These are phyloP conservation scores for Puntigrus tetrazona DNA, from an alignment of 2,113 vertebrate species.

Conservation along the genomic window DNA sequence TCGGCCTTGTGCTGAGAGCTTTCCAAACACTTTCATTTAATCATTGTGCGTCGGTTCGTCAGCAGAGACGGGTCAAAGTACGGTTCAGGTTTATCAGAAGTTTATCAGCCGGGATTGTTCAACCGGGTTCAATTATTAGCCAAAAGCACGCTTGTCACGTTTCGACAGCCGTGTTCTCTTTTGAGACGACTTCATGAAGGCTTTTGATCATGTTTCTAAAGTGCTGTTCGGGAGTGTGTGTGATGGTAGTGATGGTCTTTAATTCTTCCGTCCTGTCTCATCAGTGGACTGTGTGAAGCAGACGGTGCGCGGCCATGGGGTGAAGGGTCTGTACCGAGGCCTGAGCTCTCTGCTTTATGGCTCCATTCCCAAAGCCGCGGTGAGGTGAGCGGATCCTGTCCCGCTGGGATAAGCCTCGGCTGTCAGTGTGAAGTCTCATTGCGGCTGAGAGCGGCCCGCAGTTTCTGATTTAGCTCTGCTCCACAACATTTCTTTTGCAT, in stretches of 20 bases:
- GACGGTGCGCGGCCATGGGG: conserved; percentile 82
- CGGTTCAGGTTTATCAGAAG: conserved; percentile 36
- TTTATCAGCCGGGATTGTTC: conserved; percentile 45
- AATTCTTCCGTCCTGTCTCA: not conserved
- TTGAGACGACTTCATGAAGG: too few relatives aligned
- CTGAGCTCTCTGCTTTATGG: conserved; percentile 89
- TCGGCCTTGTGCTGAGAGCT: not conserved
- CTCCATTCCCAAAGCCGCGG: conserved; percentile 91
- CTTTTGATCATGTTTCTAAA: too few relatives aligned
- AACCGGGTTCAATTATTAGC: not conserved
- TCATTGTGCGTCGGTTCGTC: not conserved
- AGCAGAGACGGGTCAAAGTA: not conserved
- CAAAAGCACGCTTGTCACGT: not conserved
- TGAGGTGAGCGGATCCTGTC: conserved; percentile 38
- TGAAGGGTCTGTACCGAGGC: conserved; percentile 85
- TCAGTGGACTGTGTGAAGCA: conserved; percentile 88
- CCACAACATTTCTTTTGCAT: not conserved
- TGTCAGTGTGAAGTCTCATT: not conserved
- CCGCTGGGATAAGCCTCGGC: not conserved
- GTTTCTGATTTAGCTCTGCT: not conserved
- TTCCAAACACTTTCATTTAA: not conserved
- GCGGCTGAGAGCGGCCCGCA: not conserved
- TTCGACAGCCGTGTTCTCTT: not conserved
- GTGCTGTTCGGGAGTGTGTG: not conserved
- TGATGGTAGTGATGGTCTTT: not conserved